Evolutionary conservation across 2,888 invertebrate species (phyloP), one percentile per base, ranked within the genome.

Genomic region (Alviniconcha strummeri): DNA sequence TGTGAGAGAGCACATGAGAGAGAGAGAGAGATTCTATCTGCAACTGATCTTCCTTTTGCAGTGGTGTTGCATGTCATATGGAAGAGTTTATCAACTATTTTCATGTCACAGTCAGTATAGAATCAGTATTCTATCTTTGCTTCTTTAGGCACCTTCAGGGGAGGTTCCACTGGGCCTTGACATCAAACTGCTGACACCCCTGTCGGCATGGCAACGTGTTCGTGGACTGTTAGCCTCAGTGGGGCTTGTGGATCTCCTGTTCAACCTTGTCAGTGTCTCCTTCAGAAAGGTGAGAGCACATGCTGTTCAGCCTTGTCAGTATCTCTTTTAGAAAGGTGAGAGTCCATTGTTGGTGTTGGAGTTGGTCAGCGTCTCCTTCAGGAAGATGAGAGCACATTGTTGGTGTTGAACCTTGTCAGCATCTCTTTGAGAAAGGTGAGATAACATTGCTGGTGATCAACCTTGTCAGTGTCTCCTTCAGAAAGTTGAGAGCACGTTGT

Each of bases 381-480:
- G 97, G 90, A 98, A 98, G 94, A 95, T 95, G 90, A 86, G 88
- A 87, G 55, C 60, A 36, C 36, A 3, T 36, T 36, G 36, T 36
- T 36, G 36, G 36, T 98, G 80, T 97, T 98, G 88, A 97, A 97
- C 89, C 9, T 86, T 89, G 54, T 90, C 92, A 36, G 94, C 94
- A 7, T 92, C 69, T 96, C 97, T 88, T 98, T 98, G 94, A 96
- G 97, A 90, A 98, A 98, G 94, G 95, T 95, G 90, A 86, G 93
- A 91, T 90, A 93, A 82, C 94, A 97, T 86, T 96, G 4, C 93
- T 97, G 81, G 97, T 96, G 91, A 96, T 97, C 87, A 94, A 98
- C 85, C 94, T 98, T 84, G 97, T 98, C 54, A 97, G 97, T 8
- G 97, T 98, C 69, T 96, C 97, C 88, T 98, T 98, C 94, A 96